phyloP scores from a whole-genome alignment of 2,113 vertebrate species.

The Halichoeres trimaculatus region DNA sequence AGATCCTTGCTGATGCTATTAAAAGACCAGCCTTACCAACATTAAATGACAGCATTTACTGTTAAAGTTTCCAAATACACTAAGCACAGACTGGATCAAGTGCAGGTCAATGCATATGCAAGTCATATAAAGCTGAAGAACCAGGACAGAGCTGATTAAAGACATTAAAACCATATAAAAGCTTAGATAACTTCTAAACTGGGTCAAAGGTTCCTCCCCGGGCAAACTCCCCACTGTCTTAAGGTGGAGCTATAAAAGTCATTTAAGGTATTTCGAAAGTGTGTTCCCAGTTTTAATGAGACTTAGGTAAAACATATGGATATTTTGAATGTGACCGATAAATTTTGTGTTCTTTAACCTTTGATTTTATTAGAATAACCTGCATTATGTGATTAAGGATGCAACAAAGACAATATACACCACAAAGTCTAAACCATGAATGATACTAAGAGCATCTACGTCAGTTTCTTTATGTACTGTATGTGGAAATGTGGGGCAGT shows the following conservation, averaged over 20 bases:
- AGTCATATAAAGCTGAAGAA: constrained; percentile 8
- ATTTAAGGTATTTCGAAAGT: constrained; percentile 24
- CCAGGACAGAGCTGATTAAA: constrained; percentile 4
- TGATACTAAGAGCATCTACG: constrained; percentile 23
- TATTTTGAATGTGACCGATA: constrained; percentile 70
- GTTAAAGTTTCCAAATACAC: background rate
- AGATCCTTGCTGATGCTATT: background rate
- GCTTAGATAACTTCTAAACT: background rate
- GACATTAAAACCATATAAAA: constrained; percentile 3
- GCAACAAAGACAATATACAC: constrained; percentile 40
- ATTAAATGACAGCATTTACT: constrained; percentile 17
- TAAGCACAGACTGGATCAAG: background rate
- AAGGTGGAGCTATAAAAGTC: constrained; percentile 13
- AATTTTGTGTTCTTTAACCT: constrained; percentile 51
- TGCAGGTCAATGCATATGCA: background rate
- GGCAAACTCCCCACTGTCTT: background rate
- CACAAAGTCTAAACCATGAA: constrained; percentile 40
- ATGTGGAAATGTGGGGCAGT: constrained; percentile 26
- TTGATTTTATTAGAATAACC: constrained; percentile 43
- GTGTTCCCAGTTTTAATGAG: constrained; percentile 34
- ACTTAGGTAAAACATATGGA: constrained; percentile 35
- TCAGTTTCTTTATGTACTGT: constrained; percentile 44
- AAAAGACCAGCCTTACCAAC: constrained; percentile 1
- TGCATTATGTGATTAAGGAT: constrained; percentile 60
- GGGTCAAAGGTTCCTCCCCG: background rate